Conservation (phyloP, 30 jellyfish, hydroid and myxozoan species). For the Mastigias papua region DNA sequence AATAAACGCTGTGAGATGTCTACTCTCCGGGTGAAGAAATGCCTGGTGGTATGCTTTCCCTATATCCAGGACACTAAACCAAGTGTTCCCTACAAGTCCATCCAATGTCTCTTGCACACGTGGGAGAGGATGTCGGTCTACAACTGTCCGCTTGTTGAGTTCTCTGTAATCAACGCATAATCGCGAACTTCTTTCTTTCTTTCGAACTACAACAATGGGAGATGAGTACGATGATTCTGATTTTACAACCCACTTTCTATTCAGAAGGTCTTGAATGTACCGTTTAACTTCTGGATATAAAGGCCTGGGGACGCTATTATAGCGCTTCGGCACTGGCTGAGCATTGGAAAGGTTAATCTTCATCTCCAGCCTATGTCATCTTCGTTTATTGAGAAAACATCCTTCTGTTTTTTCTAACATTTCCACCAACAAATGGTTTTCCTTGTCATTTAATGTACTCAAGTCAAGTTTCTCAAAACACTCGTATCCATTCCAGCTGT, state of each 20-base stretch:
- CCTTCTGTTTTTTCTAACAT: constrained; percentile 12
- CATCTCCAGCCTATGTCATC: constrained; percentile 33
- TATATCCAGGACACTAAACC: constrained; percentile 54
- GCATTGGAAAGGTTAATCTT: constrained; percentile 15
- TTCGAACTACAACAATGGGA: constrained; percentile 39
- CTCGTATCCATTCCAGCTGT: background rate
- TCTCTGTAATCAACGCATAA: constrained; percentile 40
- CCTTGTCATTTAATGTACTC: background rate
- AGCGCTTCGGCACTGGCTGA: constrained; percentile 18
- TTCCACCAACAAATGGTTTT: background rate
- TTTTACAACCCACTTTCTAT: background rate
- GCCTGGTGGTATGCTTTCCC: constrained; percentile 67
- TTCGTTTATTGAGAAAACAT: constrained; percentile 20
- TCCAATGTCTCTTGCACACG: constrained; percentile 53
- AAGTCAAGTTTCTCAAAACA: background rate
- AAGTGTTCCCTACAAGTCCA: constrained; percentile 19
- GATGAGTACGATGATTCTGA: constrained; percentile 24
- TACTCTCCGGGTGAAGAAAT: constrained; percentile 62
- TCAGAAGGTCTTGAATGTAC: constrained; percentile 35
- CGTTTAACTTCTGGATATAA: constrained; percentile 29
- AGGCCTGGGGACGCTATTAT: constrained; percentile 21
- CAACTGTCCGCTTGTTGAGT: constrained; percentile 34
- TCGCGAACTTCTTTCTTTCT: constrained; percentile 30
- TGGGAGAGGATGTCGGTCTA: constrained; percentile 76
- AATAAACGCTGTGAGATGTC: constrained; percentile 52